Conservation (phyloP, 2,797 vertebrate genomes). For the Cynodonichthys magdalenae region DNA sequence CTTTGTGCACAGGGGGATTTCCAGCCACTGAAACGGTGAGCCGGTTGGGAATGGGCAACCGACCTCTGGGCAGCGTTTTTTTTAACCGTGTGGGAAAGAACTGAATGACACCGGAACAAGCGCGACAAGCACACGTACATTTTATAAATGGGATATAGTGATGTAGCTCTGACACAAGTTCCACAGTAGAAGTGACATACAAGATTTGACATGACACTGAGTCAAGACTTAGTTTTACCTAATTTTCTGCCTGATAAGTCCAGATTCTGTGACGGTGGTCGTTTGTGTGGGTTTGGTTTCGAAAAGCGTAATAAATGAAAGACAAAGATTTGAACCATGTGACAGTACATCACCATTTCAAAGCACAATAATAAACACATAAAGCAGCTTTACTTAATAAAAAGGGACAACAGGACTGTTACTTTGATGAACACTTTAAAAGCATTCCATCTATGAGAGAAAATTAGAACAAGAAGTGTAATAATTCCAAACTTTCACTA, state of each 20-base stretch:
- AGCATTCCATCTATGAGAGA: conserved; percentile 8
- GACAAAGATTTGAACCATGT: not conserved
- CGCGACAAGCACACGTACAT: conserved; percentile 18
- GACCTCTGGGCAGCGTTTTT: conserved; percentile 78
- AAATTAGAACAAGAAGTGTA: conserved; percentile 4
- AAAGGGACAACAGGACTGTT: not conserved
- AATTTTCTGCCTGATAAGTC: conserved; percentile 3
- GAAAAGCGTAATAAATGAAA: not conserved
- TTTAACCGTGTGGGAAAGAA: conserved; percentile 79
- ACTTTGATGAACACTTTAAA: conserved; percentile 8
- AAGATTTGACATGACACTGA: conserved; percentile 22
- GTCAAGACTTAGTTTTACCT: conserved; percentile 6
- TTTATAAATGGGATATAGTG: conserved; percentile 1
- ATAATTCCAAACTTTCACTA: not conserved
- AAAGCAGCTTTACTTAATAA: not conserved
- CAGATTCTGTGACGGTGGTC: not conserved
- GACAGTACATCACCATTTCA: conserved; percentile 3
- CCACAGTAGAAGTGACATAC: conserved; percentile 3
- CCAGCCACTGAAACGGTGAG: conserved; percentile 83
- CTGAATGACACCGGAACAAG: conserved; percentile 50
- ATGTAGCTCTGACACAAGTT: conserved; percentile 15
- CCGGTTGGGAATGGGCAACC: conserved; percentile 80
- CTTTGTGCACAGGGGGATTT: conserved; percentile 85
- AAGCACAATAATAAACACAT: not conserved
- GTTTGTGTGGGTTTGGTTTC: not conserved